Conservation (phyloP, 2,888 invertebrate genomes). For the Apomyelois bistriatella region DNA sequence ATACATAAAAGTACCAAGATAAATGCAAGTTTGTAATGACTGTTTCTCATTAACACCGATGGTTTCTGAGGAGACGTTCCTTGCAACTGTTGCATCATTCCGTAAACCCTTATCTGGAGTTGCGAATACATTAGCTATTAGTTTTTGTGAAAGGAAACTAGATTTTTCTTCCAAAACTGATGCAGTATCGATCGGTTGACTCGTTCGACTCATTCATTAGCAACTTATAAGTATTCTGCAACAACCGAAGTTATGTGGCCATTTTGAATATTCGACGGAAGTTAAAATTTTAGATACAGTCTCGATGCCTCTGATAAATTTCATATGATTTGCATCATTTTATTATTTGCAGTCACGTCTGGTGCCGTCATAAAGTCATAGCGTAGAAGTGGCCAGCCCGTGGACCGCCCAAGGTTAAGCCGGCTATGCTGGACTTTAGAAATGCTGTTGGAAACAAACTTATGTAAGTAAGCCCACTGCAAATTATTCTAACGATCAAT, state of each 20-base stretch:
- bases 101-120: slow-evolving; percentile 24
- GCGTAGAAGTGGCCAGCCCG: slow-evolving; percentile 25
- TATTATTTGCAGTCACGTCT: slow-evolving; percentile 27
- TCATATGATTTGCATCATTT: slow-evolving; percentile 31
- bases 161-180: slow-evolving; percentile 25
- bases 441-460: slow-evolving; percentile 23
- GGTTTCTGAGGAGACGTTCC: slow-evolving; percentile 25
- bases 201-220: slow-evolving; percentile 32
- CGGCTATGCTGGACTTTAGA: slow-evolving; percentile 38
- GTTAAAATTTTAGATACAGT: slow-evolving; percentile 27
- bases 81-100: slow-evolving; percentile 42
- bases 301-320: slow-evolving; percentile 22
- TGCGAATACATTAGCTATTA: slow-evolving; percentile 15
- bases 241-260: slow-evolving; percentile 21
- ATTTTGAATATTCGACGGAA: slow-evolving; percentile 40
- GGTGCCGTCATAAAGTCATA: slow-evolving; percentile 12
- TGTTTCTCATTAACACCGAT: slow-evolving; percentile 21
- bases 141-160: slow-evolving; percentile 35
- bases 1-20: no score
- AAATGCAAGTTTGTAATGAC: not conserved
- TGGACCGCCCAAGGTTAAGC: slow-evolving; percentile 38
- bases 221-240: slow-evolving; percentile 36
- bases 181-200: slow-evolving; percentile 15
- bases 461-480: slow-evolving; percentile 29
- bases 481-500: slow-evolving; percentile 40